Percentiles rank a stretch among this genome's conserved stretches.
These are phyloP conservation scores for silkworm (Bombyx mori) DNA, from an alignment of 1,140 invertebrate genomes.

Conservation along the genomic window DNA sequence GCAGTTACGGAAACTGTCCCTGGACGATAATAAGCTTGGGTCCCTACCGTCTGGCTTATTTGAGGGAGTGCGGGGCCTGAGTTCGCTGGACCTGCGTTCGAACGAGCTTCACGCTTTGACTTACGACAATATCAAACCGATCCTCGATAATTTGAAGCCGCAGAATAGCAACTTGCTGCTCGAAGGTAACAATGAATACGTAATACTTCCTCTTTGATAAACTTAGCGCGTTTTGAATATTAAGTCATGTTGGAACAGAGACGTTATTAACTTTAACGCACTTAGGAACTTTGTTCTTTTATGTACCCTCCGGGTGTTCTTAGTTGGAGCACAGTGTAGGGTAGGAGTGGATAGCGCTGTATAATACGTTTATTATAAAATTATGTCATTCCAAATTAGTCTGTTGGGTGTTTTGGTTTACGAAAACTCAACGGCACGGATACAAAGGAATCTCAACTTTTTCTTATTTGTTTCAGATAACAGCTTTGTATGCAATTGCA, in stretches of 20 bases:
- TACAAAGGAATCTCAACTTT: not conserved
- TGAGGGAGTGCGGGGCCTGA: slow-evolving; percentile 74
- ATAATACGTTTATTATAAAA: slow-evolving; percentile 15
- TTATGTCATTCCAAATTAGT: slow-evolving; percentile 15
- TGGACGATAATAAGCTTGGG: slow-evolving; percentile 81
- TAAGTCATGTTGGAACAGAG: slow-evolving; percentile 33
- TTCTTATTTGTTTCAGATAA: slow-evolving; percentile 77
- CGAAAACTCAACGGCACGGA: not conserved
- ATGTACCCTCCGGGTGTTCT: slow-evolving; percentile 31
- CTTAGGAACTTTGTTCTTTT: slow-evolving; percentile 41
- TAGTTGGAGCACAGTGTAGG: slow-evolving; percentile 8
- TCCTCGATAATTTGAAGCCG: slow-evolving; percentile 82
- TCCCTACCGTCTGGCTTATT: slow-evolving; percentile 77
- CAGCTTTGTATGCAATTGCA: slow-evolving; percentile 84
- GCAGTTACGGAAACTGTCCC: slow-evolving; percentile 75
- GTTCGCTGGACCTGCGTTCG: slow-evolving; percentile 79
- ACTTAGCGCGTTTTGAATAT: slow-evolving; percentile 48
- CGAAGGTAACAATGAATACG: slow-evolving; percentile 75
- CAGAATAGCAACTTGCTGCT: slow-evolving; percentile 79
- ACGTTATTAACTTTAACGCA: slow-evolving; percentile 31
- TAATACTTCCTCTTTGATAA: slow-evolving; percentile 40
- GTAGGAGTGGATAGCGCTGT: slow-evolving; percentile 22
- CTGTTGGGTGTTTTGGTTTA: not conserved
- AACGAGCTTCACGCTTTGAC: slow-evolving; percentile 83
- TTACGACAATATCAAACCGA: slow-evolving; percentile 78